Percentiles rank a stretch among this genome's conserved stretches.
These are phyloP conservation scores for Sebastes vulpes DNA, from an alignment of 2,797 vertebrate species.

Conservation along the genomic window DNA sequence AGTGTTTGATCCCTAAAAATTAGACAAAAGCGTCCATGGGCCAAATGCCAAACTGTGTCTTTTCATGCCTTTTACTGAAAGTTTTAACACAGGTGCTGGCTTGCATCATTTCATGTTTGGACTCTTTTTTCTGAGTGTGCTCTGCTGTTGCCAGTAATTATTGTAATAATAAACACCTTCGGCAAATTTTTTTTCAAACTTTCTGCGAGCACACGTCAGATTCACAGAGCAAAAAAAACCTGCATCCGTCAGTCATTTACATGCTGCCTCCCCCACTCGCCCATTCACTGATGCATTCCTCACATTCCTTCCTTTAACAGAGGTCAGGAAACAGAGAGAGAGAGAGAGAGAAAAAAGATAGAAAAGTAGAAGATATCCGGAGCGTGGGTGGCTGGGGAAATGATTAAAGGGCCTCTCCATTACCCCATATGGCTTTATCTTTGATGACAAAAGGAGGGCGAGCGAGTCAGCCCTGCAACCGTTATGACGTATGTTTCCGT, in stretches of 20 bases:
- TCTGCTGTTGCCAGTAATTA: not conserved
- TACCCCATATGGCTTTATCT: constrained; percentile 49
- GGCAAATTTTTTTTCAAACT: not conserved
- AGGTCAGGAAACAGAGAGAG: constrained; percentile 21
- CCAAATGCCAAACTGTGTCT: not conserved
- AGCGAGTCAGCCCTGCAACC: constrained; percentile 7
- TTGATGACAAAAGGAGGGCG: constrained; percentile 46
- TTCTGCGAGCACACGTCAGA: not conserved
- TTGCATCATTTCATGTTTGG: not conserved
- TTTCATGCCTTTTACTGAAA: not conserved
- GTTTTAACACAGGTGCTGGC: not conserved
- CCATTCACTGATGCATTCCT: constrained; percentile 65
- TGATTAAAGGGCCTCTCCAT: constrained; percentile 38
- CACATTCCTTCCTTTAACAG: constrained; percentile 53
- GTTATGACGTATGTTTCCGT: constrained; percentile 43
- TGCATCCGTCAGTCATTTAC: constrained; percentile 14
- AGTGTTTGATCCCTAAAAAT: constrained; percentile 44
- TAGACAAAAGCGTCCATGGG: not conserved
- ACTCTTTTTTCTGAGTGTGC: not conserved
- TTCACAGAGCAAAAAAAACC: not conserved
- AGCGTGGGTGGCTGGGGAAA: constrained; percentile 64
- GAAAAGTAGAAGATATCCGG: constrained; percentile 45
- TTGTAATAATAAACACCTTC: not conserved
- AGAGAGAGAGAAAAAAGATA: not conserved
- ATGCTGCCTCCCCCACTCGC: constrained; percentile 18